Base-by-base conservation (phyloP, 2,888 invertebrate genomes). In the Clistopyga incitator region DNA sequence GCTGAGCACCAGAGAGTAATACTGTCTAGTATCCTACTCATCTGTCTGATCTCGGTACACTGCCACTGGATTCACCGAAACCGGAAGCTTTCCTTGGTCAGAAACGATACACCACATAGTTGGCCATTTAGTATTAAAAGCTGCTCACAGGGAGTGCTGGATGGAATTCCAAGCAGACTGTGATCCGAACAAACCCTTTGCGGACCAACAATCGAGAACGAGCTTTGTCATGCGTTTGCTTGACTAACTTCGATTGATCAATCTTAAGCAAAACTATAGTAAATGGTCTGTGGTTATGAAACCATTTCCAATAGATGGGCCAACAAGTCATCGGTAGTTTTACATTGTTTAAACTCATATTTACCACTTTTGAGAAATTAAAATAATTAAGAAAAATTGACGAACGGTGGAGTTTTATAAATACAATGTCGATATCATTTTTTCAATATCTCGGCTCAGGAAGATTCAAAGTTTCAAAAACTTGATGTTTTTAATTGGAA, bases 111-210 rank as follows among this genome's bases (percentile, higher is more conserved):
- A 81, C 84, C 86, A 84, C 90, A 89, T 90, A 90, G 89, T 90
- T 90, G 87, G 83, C 86, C 85, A 89, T 89, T 64, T 89, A 86
- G 85, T 88, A 86, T 88, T 86, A 88, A 89, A 89, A 88, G 86
- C 89, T 77, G 71, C 75, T 82, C 78, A 25, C 13, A 18, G 71
- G 25, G 64, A 50, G 47, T 50, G 13, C 54, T 50, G 64, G 61
- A 64, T n/a, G n/a, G n/a, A 52, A 64, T 78, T 64, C 78, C 29
- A 38, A 52, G 42, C 11, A 50, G 68, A 61, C 87, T 88, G 87
- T 88, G 86, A 64, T 76, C 76, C 74, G 86, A 78, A 54, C 42
- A 52, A 59, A 59, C 67, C 80, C 85, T 86, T 87, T 82, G 45
- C 80, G 78, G 84, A 11, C 25, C 25, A 3, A 29, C 11, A 25